phyloP scores from a whole-genome alignment of 2,797 vertebrate species.

The Pseudochromis fuscus region DNA sequence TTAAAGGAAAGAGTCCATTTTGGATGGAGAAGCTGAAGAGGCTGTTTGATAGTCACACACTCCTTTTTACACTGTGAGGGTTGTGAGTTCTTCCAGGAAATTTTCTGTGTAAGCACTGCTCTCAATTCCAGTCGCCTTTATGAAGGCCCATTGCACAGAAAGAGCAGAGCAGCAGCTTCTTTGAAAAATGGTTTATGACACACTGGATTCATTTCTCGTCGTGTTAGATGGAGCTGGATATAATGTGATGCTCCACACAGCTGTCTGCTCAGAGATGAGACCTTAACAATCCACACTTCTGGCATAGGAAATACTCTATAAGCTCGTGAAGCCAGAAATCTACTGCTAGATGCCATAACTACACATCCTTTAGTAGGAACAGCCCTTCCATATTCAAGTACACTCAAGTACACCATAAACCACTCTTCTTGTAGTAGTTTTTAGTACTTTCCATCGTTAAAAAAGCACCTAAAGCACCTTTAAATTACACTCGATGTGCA shows the following conservation, averaged over 20 bases:
- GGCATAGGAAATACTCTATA: constrained; percentile 25
- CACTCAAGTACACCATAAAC: not conserved
- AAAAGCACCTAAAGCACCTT: not conserved
- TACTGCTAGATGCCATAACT: constrained; percentile 19
- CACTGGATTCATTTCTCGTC: constrained; percentile 58
- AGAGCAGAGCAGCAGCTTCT: constrained; percentile 48
- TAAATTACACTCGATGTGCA: not conserved
- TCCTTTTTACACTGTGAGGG: constrained; percentile 61
- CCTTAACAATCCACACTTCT: constrained; percentile 43
- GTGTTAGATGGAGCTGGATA: constrained; percentile 63
- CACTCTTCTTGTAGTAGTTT: not conserved
- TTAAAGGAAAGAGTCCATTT: constrained; percentile 65
- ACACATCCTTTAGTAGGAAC: constrained; percentile 22
- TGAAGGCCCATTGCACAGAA: constrained; percentile 52
- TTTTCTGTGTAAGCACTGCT: constrained; percentile 57
- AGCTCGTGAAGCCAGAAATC: constrained; percentile 16
- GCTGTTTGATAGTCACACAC: constrained; percentile 54
- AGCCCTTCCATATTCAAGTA: constrained; percentile 15
- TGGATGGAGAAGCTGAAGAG: constrained; percentile 48
- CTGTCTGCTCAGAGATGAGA: constrained; percentile 46
- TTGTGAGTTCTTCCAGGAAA: constrained; percentile 58
- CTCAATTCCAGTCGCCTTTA: constrained; percentile 65
- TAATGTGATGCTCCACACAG: constrained; percentile 52
- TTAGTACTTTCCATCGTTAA: not conserved
- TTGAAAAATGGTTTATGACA: constrained; percentile 56